Conservation (phyloP, 2,888 invertebrate species). For the Troides aeacus region DNA sequence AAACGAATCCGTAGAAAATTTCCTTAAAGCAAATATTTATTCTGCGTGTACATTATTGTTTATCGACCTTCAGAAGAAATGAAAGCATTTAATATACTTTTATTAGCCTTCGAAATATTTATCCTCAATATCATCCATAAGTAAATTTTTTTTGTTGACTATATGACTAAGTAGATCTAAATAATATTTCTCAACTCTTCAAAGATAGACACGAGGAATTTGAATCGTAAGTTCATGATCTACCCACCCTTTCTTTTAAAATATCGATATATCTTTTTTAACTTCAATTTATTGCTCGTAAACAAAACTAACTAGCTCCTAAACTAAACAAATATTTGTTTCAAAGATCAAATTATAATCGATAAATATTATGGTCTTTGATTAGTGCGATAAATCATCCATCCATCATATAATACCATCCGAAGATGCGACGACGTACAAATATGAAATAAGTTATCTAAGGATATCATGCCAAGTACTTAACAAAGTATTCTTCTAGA, state of each 20-base stretch:
- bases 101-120: slow-evolving; percentile 6
- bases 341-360: no score
- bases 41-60: slow-evolving; percentile 18
- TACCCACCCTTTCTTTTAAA: not conserved
- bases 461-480: no score
- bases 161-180: not conserved
- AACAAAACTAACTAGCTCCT: slow-evolving; percentile 3
- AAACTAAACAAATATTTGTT: no score
- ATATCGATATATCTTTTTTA: not conserved
- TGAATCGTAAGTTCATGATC: no score
- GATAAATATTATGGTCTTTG: slow-evolving; percentile 6
- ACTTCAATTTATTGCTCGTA: slow-evolving; percentile 14
- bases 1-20: slow-evolving; percentile 21
- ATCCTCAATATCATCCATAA: not conserved
- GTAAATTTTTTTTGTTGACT: not conserved
- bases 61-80: slow-evolving; percentile 25
- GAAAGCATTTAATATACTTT: slow-evolving; percentile 11
- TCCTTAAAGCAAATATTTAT: slow-evolving; percentile 4
- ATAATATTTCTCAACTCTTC: no score
- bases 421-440: not conserved
- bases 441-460: not conserved
- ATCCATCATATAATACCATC: not conserved
- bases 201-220: no score
- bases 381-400: not conserved
- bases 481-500: no score